phyloP scores from a whole-genome alignment of 37 sponge, comb jelly and placozoan species.

The Ephydatia muelleri region DNA sequence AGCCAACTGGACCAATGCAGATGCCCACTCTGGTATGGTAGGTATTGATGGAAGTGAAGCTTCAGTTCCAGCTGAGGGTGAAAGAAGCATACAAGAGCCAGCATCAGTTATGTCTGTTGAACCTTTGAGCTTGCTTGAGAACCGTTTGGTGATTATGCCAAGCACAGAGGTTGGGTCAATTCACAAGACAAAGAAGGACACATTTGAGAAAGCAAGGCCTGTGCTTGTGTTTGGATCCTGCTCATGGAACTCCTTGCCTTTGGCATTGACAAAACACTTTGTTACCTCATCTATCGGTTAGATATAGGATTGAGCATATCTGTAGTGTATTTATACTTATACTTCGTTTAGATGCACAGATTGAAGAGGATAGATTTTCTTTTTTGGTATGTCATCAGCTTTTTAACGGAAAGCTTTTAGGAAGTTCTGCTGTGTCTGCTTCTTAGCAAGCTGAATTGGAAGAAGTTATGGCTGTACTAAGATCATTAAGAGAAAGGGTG shows the following conservation, averaged over 20 bases:
- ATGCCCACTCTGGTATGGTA: background rate
- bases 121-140: background rate
- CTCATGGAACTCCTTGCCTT: slow-evolving; percentile 59
- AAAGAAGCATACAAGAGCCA: background rate
- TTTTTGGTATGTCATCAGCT: background rate
- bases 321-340: background rate
- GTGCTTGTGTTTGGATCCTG: slow-evolving; percentile 26
- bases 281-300: background rate
- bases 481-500: background rate
- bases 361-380: background rate
- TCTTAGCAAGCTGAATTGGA: background rate
- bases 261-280: slow-evolving; percentile 25
- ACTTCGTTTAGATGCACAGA: background rate
- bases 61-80: background rate
- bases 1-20: slow-evolving; percentile 51
- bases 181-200: background rate
- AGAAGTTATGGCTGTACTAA: background rate
- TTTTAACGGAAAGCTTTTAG: background rate
- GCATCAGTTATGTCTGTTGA: background rate
- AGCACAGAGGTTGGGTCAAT: background rate
- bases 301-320: background rate
- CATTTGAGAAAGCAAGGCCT: slow-evolving; percentile 30
- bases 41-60: background rate
- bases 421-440: background rate
- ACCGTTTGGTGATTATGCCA: background rate